These are phyloP conservation scores for Prosopocoilus inquinatus DNA, from an alignment of 2,888 invertebrate genomes.

Conservation along the genomic window DNA sequence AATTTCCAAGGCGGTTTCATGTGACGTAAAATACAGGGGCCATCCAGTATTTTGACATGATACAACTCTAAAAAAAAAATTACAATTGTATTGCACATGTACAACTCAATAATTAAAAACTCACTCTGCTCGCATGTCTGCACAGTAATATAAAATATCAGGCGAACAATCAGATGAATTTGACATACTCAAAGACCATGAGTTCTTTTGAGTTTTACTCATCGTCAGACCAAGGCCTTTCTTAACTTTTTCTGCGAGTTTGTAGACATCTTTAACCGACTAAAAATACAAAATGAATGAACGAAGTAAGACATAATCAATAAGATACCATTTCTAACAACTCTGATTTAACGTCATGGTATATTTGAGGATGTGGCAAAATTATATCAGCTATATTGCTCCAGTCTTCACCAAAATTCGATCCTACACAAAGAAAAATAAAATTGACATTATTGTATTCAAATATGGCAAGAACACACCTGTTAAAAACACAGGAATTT, in stretches of 20 bases:
- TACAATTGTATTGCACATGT: not conserved
- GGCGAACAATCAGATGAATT: conserved; percentile 49
- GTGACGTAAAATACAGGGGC: conserved; percentile 55
- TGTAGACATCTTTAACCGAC: conserved; percentile 54
- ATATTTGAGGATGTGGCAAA: conserved; percentile 54
- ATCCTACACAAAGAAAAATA: conserved; percentile 46
- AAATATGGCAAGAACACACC: conserved; percentile 47
- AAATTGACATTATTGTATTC: not conserved
- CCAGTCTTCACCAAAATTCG: conserved; percentile 60
- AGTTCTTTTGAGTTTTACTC: conserved; percentile 50
- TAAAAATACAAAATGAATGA: conserved; percentile 35
- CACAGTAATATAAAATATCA: conserved; percentile 54
- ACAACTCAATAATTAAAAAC: conserved; percentile 26
- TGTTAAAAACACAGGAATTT: conserved; percentile 55
- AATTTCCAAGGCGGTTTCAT: conserved; percentile 49
- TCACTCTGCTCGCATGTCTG: conserved; percentile 49
- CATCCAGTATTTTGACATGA: conserved; percentile 57
- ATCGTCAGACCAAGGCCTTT: conserved; percentile 42
- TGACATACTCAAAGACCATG: conserved; percentile 54
- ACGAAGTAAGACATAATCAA: conserved; percentile 2
- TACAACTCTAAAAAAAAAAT: conserved; percentile 33
- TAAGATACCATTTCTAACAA: conserved; percentile 34
- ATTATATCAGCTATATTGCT: conserved; percentile 56
- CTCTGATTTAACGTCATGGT: conserved; percentile 34
- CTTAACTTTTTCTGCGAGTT: conserved; percentile 53